A percentile compares a stretch with the other conserved stretches of the same genome.
Evolutionary conservation across 2,888 invertebrate genomes (phyloP).

Genomic region (Ectemnius continuus): DNA sequence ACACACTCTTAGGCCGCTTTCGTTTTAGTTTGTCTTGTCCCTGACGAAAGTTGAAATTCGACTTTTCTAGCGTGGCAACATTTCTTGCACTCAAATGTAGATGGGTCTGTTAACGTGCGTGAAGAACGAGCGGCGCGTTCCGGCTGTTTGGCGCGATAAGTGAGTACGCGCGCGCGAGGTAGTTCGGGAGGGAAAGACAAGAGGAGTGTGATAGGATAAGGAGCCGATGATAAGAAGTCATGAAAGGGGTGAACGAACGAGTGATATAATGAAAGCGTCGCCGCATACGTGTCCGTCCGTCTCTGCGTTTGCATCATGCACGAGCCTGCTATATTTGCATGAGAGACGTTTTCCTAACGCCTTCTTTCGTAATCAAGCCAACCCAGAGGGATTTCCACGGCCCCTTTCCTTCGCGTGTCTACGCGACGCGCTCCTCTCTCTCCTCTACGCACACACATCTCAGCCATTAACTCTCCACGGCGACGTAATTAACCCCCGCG

Average conservation of each 20-base stretch:
- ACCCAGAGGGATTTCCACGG: not conserved
- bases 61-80: too few species aligned
- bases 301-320: constrained; percentile 34
- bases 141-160: too few species aligned
- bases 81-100: too few species aligned
- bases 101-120: too few species aligned
- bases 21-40: too few species aligned
- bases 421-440: too few species aligned
- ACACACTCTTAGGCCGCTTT: too few species aligned
- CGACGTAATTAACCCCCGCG: constrained; percentile 1
- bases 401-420: not conserved
- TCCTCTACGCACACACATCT: too few species aligned
- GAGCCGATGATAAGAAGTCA: not conserved
- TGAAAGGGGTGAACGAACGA: constrained; percentile 50
- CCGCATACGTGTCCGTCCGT: not conserved
- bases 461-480: not conserved
- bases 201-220: constrained; percentile 1
- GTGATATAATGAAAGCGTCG: constrained; percentile 41
- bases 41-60: too few species aligned
- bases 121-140: too few species aligned
- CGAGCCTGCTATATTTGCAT: constrained; percentile 14
- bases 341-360: constrained; percentile 25
- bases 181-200: not conserved
- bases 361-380: not conserved
- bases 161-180: too few species aligned